phyloP scores from a whole-genome alignment of 2,888 invertebrate species.

The Cataglyphis albicans region DNA sequence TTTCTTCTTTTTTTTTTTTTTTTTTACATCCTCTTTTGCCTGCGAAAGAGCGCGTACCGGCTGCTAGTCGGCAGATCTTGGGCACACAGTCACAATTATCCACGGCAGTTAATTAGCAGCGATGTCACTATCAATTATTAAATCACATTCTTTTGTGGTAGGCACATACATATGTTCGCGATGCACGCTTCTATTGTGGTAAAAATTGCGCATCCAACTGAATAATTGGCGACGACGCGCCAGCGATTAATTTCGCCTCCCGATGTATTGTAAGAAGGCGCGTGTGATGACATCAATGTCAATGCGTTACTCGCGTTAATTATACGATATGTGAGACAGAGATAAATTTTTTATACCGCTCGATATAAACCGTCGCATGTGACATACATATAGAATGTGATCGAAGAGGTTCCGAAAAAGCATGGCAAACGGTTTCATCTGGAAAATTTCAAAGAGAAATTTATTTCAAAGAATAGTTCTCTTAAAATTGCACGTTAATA shows the following conservation, averaged over 20 bases:
- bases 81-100: conserved; percentile 82
- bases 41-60: conserved; percentile 50
- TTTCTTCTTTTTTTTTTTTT: conserved; percentile 10
- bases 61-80: conserved; percentile 63
- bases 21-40: conserved; percentile 17
- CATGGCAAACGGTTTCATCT: not conserved
- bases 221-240: conserved; percentile 60
- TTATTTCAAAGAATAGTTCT: not conserved
- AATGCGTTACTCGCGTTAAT: conserved; percentile 51
- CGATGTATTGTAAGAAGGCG: conserved; percentile 4
- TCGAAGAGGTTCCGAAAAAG: not conserved
- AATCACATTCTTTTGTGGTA: conserved; percentile 77
- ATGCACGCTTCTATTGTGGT: conserved; percentile 43
- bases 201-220: conserved; percentile 63
- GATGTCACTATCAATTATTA: conserved; percentile 84
- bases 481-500: not conserved
- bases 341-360: conserved; percentile 26
- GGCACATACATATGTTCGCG: not conserved
- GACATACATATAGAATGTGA: not conserved
- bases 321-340: not conserved
- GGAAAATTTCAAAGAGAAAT: not conserved
- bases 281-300: conserved; percentile 30
- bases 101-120: conserved; percentile 81
- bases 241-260: conserved; percentile 61
- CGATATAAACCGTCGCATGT: not conserved